A percentile compares a stretch with the other conserved stretches of the same genome.
These are phyloP conservation scores for Dromaius novaehollandiae DNA, from an alignment of 2,113 vertebrate species.

Conservation along the genomic window DNA sequence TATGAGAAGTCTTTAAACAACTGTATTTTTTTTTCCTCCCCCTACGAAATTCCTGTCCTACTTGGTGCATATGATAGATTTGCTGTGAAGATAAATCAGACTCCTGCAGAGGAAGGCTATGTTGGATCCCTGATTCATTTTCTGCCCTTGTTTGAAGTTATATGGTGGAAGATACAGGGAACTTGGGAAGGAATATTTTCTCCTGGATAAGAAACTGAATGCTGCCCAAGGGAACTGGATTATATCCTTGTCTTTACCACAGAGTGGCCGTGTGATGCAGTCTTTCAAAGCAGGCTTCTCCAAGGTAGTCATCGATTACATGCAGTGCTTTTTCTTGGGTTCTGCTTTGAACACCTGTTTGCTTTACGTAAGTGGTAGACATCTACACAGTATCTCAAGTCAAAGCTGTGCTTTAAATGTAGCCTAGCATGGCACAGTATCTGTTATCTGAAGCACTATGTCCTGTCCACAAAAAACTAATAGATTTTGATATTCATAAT, in stretches of 20 bases:
- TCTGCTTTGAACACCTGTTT: neutral
- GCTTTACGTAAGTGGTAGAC: neutral
- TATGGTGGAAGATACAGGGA: neutral
- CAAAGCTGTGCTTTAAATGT: neutral
- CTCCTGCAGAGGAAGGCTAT: neutral
- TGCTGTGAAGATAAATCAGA: neutral
- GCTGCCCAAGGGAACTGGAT: neutral
- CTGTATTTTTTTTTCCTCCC: neutral
- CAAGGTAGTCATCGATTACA: neutral
- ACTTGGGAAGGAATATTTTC: neutral
- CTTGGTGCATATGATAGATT: neutral
- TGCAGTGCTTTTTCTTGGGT: neutral
- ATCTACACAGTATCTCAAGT: neutral
- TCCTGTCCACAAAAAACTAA: rapidly evolving
- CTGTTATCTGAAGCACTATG: neutral
- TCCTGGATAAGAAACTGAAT: neutral
- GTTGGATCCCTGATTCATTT: neutral
- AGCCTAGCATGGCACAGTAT: rapidly evolving
- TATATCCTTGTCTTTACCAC: neutral
- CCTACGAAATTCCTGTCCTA: neutral
- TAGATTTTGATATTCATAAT: neutral
- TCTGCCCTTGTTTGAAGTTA: neutral
- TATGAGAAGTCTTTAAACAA: neutral
- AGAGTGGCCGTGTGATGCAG: rapidly evolving
- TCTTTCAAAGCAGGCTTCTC: neutral